Conservation (phyloP, 1,140 invertebrate genomes). For the Philaenus spumarius region DNA sequence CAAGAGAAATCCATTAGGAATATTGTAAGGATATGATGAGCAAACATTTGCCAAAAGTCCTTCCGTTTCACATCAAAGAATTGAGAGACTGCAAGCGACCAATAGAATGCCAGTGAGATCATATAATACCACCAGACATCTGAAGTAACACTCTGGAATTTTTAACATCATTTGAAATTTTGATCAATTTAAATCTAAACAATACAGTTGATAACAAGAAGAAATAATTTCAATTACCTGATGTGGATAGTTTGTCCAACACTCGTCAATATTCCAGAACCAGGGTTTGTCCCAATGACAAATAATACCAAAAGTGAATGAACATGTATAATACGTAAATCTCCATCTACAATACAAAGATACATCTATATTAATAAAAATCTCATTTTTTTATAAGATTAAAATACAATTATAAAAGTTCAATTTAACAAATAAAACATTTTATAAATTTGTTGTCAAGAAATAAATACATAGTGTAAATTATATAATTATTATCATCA, state of each 20-base stretch:
- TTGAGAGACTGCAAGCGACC: constrained; percentile 86
- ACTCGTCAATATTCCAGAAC: constrained; percentile 89
- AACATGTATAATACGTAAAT: constrained; percentile 77
- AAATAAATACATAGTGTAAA: too few relatives aligned
- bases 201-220: background rate
- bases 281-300: constrained; percentile 89
- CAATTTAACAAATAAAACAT: too few relatives aligned
- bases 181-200: background rate
- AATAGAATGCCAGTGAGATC: constrained; percentile 92
- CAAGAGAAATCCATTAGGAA: constrained; percentile 85
- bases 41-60: constrained; percentile 98
- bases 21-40: constrained; percentile 93
- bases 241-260: constrained; percentile 75
- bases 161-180: background rate
- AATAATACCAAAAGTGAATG: constrained; percentile 75
- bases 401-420: background rate
- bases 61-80: constrained; percentile 89
- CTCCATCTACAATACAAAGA: constrained; percentile 63
- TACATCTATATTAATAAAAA: too few relatives aligned
- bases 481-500: too few relatives aligned
- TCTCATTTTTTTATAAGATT: background rate
- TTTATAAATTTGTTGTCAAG: too few relatives aligned
- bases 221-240: constrained; percentile 47
- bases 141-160: constrained; percentile 51
- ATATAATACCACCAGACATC: constrained; percentile 96